Percentiles rank a stretch among this genome's conserved stretches.
Evolutionary conservation across 92 coral and sea anemone genomes (phyloP).

Genomic region (Epizoanthus ramosus): DNA sequence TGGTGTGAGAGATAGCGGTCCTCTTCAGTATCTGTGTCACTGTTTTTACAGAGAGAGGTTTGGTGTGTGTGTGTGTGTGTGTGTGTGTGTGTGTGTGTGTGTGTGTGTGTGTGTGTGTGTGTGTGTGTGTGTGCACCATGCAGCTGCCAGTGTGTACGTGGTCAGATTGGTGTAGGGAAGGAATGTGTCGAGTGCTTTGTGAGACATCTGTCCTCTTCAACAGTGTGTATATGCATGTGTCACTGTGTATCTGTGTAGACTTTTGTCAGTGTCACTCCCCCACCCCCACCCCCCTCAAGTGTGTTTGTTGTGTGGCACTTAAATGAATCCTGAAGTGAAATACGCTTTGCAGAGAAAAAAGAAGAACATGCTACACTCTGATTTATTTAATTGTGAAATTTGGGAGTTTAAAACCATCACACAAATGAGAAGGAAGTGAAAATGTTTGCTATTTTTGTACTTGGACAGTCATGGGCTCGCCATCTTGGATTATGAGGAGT

Average conservation of each 20-base stretch:
- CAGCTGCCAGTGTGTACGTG: constrained; percentile 78
- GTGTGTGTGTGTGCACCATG: background rate
- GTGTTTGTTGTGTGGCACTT: no score
- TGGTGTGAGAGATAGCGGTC: constrained; percentile 87
- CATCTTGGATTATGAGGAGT: no score
- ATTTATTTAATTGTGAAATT: no score
- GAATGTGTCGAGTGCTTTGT: constrained; percentile 92
- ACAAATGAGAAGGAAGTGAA: no score
- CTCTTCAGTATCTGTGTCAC: constrained; percentile 75
- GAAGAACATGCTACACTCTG: no score
- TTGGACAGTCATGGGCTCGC: no score
- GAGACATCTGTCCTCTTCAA: constrained; percentile 82
- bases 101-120: constrained; percentile 41
- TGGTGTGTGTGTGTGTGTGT: constrained; percentile 53
- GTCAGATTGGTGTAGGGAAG: constrained; percentile 62
- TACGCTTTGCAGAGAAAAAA: no score
- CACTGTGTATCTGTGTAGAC: background rate
- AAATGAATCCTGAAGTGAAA: no score
- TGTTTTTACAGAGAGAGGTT: constrained; percentile 71
- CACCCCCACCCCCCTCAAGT: no score
- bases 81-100: no score
- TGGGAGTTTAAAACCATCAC: no score
- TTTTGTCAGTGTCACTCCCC: background rate
- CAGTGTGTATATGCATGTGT: constrained; percentile 10
- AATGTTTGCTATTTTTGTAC: no score